Evolutionary conservation across 2,113 vertebrate genomes (phyloP).

Genomic region (Leucopsar rothschildi): DNA sequence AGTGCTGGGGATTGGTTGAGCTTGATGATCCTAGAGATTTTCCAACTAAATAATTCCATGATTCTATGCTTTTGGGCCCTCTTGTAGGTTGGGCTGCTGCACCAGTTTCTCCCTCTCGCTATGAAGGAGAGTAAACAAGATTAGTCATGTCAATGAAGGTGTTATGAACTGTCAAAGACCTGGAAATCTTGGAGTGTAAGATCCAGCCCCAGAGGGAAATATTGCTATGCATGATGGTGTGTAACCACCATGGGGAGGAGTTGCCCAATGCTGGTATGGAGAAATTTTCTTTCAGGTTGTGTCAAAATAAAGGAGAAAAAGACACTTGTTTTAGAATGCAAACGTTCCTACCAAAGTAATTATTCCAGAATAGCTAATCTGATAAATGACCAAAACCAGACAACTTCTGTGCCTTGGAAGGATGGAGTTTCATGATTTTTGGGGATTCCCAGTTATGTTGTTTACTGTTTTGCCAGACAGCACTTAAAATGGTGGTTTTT

Average conservation of each 20-base stretch:
- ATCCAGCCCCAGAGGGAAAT: not conserved
- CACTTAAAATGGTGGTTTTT: not conserved
- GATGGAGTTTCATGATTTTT: not conserved
- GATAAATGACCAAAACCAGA: not conserved
- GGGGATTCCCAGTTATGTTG: not conserved
- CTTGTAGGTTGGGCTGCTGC: not conserved
- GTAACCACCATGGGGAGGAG: not conserved
- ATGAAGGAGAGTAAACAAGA: not conserved
- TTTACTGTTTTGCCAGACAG: not conserved
- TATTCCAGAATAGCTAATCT: not conserved
- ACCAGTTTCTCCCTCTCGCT: not conserved
- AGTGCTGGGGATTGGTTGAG: not conserved
- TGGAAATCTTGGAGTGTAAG: not conserved
- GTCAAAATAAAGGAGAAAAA: not conserved
- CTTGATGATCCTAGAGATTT: not conserved
- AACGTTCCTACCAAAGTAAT: not conserved
- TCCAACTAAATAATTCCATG: not conserved
- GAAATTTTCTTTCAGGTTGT: not conserved
- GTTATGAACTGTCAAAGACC: not conserved
- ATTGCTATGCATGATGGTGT: not conserved
- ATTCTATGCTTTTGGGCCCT: not conserved
- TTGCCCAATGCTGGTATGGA: not conserved
- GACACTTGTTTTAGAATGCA: not conserved
- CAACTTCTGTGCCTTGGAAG: not conserved
- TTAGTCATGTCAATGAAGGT: not conserved